A percentile compares a stretch with the other conserved stretches of the same genome.
phyloP scores from a whole-genome alignment of 2,797 vertebrate genomes.

The Podargus strigoides region DNA sequence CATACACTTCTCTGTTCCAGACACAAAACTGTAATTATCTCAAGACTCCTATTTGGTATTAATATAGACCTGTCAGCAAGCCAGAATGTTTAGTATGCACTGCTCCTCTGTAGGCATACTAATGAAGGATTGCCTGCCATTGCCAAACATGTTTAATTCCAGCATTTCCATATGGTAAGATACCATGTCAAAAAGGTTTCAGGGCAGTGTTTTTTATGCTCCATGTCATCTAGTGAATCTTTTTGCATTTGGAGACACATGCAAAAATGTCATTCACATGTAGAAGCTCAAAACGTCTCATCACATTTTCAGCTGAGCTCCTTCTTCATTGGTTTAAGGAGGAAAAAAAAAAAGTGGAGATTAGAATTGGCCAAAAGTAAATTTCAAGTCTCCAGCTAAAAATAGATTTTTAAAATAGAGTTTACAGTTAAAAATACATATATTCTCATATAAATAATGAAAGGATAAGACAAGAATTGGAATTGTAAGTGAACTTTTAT shows the following conservation, averaged over 20 bases:
- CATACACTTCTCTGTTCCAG: background rate
- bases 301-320: background rate
- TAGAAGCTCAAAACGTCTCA: background rate
- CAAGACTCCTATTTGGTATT: background rate
- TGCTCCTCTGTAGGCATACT: background rate
- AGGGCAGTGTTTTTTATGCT: background rate
- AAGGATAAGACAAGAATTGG: background rate
- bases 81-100: background rate
- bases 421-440: background rate
- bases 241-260: background rate
- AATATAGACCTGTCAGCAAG: constrained; percentile 6
- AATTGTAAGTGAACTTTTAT: background rate
- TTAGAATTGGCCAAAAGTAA: background rate
- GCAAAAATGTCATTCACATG: background rate
- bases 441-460: background rate
- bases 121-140: constrained; percentile 16
- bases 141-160: background rate
- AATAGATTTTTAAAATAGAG: background rate
- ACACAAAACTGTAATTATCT: constrained; percentile 32
- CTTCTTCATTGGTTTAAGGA: background rate
- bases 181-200: background rate
- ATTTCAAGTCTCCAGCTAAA: background rate
- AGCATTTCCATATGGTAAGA: background rate
- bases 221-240: background rate
- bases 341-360: rapidly evolving